Conservation (phyloP, 92 coral and sea anemone genomes). For the Virgularia gustaviana region DNA sequence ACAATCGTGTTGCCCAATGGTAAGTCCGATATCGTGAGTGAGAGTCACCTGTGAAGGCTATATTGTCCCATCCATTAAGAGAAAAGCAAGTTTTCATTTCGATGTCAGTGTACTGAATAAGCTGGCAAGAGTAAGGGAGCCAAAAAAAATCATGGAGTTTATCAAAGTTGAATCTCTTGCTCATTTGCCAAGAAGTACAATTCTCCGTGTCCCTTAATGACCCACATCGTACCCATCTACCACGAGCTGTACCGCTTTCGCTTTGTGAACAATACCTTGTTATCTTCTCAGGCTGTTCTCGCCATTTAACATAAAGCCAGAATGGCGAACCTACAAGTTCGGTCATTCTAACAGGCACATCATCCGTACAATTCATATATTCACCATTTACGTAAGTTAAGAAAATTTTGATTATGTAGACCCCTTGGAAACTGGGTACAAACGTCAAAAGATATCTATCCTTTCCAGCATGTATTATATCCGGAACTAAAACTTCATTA, state of each 20-base stretch:
- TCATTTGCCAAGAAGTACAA: conserved; percentile 80
- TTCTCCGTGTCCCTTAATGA: conserved; percentile 76
- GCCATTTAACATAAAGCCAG: conserved; percentile 62
- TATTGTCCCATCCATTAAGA: conserved; percentile 76
- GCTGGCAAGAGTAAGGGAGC: conserved; percentile 88
- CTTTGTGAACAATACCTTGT: conserved; percentile 79
- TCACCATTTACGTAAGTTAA: conserved; percentile 73
- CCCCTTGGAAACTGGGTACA: conserved; percentile 68
- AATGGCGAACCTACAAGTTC: conserved; percentile 80
- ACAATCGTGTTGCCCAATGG: conserved; percentile 96
- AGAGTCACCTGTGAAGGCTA: conserved; percentile 95
- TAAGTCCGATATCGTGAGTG: conserved; percentile 95
- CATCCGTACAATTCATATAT: conserved; percentile 60
- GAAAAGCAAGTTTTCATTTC: conserved; percentile 94
- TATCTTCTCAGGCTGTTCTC: conserved; percentile 56
- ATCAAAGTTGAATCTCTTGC: conserved; percentile 75
- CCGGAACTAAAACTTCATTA: background rate
- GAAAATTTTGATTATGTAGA: conserved; percentile 70
- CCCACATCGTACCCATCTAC: conserved; percentile 97
- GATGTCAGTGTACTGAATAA: conserved; percentile 76
- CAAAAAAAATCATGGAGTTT: conserved; percentile 89
- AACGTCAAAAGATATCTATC: conserved; percentile 69
- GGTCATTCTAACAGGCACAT: conserved; percentile 64
- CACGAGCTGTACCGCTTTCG: conserved; percentile 88
- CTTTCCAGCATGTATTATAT: conserved; percentile 56